Evolutionary conservation across 2,888 invertebrate genomes (phyloP), one percentile per base, ranked within the genome.

Genomic region (Rhagium mordax): DNA sequence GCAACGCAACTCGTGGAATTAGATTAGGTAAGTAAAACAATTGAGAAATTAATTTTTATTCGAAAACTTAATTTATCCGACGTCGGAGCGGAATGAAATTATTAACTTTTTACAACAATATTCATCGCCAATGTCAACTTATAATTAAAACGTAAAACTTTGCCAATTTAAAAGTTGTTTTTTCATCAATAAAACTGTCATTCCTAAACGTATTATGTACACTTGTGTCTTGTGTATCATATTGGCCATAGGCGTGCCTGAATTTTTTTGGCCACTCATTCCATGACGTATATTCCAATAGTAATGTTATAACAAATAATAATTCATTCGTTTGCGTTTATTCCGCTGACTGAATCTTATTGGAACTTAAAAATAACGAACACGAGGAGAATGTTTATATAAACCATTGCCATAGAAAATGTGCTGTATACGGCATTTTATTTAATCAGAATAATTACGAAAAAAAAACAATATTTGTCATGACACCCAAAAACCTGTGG

Each of bases 21-120:
- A 72, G 77, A 84, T 84, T 84, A 83, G 79, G 77, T 72, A 79
- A 82, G 79, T 81, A 81, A 80, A 82, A 82, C 81, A 83, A 82
- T 82, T 79, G 81, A 74, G 81, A 79, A 79, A 82, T 84, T 83
- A 84, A 83, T 83, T 83, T 82, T 82, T 83, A 81, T 81, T 80
- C 77, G 76, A 74, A 79, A 80, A 81, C 76, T 74, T 74, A 74
- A 77, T 79, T 78, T 74, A 60, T 76, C 61, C 57, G 60, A 66
- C 49, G 62, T 62, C 61, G 68, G 70, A 70, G 71, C 71, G 71
- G 71, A 20, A 77, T 70, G 75, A 77, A 79, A 79, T 81, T 81
- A 79, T 79, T 71, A 80, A 82, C 80, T 81, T 81, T 79, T 80
- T 78, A 77, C 75, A 79, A 80, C 79, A 79, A 79, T 78, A 78